These are phyloP conservation scores for Cataglyphis livida DNA, from an alignment of 2,888 invertebrate species.

Conservation along the genomic window DNA sequence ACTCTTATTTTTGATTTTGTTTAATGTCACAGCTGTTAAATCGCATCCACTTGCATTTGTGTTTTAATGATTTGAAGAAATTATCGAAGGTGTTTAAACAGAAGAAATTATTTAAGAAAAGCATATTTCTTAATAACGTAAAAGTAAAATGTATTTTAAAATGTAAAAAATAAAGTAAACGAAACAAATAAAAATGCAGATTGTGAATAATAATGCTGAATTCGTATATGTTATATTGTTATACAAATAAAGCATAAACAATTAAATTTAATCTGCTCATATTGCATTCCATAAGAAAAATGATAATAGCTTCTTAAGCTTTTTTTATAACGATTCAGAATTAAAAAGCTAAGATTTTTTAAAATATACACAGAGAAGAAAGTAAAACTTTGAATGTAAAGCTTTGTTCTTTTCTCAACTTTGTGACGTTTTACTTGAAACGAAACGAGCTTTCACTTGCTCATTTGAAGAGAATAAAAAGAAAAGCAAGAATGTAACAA, in stretches of 20 bases:
- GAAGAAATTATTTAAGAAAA: background rate
- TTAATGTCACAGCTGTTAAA: slow-evolving; percentile 23
- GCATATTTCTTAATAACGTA: background rate
- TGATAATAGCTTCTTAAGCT: background rate
- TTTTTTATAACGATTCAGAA: background rate
- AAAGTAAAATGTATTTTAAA: background rate
- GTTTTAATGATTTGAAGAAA: background rate
- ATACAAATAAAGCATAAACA: background rate
- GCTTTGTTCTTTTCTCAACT: background rate
- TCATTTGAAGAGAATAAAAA: slow-evolving; percentile 1
- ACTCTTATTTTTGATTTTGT: no score
- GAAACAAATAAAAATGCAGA: background rate
- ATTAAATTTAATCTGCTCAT: slow-evolving; percentile 3
- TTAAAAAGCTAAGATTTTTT: background rate
- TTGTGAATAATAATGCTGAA: background rate
- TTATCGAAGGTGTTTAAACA: background rate
- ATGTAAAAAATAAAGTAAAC: background rate
- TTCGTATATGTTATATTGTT: slow-evolving; percentile 1
- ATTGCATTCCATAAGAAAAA: background rate
- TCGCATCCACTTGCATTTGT: slow-evolving; percentile 33
- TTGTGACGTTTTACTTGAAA: background rate
- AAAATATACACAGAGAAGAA: background rate
- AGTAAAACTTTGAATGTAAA: background rate
- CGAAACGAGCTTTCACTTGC: background rate
- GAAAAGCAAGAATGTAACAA: slow-evolving; percentile 1